Evolutionary conservation across 2,888 invertebrate genomes (phyloP).

Genomic region (Auanema sp.): DNA sequence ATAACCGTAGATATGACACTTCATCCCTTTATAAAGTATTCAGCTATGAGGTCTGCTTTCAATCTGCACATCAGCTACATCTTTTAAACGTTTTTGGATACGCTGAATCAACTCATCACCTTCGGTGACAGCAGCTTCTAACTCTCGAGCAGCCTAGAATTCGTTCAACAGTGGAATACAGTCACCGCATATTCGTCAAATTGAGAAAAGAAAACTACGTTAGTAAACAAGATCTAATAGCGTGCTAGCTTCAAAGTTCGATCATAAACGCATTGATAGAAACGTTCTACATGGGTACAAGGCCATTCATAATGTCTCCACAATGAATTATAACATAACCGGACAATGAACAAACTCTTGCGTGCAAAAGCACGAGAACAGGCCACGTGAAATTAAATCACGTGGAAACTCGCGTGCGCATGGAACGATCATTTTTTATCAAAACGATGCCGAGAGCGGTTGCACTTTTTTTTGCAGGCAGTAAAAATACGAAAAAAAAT

Average conservation of each 20-base stretch:
- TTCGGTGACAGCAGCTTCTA: conserved; percentile 28
- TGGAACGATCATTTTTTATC: too few species aligned
- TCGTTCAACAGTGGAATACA: conserved; percentile 6
- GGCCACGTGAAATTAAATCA: too few species aligned
- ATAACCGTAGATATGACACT: too few species aligned
- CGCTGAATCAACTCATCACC: conserved; percentile 30
- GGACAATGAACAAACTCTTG: too few species aligned
- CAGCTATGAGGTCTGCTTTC: conserved; percentile 28
- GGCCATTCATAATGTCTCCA: too few species aligned
- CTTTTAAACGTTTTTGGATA: conserved; percentile 25
- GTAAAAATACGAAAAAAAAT: not conserved
- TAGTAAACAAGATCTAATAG: not conserved
- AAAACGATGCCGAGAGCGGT: too few species aligned
- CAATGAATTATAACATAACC: too few species aligned
- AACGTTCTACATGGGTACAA: too few species aligned
- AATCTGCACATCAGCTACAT: conserved; percentile 43
- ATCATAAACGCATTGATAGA: too few species aligned
- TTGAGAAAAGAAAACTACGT: not conserved
- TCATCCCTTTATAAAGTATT: not conserved
- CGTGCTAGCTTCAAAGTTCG: too few species aligned
- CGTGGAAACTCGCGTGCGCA: too few species aligned
- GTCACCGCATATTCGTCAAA: not conserved
- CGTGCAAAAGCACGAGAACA: too few species aligned
- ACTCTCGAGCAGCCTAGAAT: conserved; percentile 30
- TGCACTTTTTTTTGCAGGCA: not conserved